Percentiles rank a stretch among this genome's conserved stretches.
phyloP scores from a whole-genome alignment of 2,888 invertebrate species.

The Ischnura elegans region DNA sequence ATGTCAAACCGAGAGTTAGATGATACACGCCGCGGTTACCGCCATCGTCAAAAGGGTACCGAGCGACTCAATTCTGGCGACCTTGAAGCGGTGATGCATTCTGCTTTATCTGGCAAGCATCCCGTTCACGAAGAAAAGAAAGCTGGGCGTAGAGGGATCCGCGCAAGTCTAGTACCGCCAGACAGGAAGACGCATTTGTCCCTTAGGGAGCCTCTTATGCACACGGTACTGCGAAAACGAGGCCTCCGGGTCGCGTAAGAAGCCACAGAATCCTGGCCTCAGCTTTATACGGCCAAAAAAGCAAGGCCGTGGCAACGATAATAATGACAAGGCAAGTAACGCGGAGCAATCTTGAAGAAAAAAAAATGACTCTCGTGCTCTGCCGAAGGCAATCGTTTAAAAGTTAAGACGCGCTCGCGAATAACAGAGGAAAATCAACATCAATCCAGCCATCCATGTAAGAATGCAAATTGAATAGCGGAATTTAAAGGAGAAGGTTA shows the following conservation, averaged over 20 bases:
- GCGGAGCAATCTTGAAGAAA: not conserved
- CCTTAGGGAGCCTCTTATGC: not conserved
- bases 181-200: not conserved
- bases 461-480: no score
- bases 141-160: not conserved
- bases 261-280: not conserved
- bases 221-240: not conserved
- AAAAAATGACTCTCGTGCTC: no score
- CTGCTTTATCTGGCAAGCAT: not conserved
- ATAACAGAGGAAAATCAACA: not conserved
- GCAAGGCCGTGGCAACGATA: not conserved
- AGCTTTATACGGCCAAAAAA: not conserved
- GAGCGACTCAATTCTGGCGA: not conserved
- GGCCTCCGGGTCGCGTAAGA: not conserved
- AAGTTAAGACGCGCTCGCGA: not conserved
- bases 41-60: not conserved
- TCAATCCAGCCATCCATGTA: not conserved
- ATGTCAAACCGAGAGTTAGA: no score
- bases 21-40: not conserved
- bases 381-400: not conserved
- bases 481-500: no score
- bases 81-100: not conserved
- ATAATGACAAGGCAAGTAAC: not conserved
- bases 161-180: not conserved
- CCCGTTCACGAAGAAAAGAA: not conserved